Base-by-base conservation (phyloP, 2,797 vertebrate species). In the Rhadinocentrus ornatus region DNA sequence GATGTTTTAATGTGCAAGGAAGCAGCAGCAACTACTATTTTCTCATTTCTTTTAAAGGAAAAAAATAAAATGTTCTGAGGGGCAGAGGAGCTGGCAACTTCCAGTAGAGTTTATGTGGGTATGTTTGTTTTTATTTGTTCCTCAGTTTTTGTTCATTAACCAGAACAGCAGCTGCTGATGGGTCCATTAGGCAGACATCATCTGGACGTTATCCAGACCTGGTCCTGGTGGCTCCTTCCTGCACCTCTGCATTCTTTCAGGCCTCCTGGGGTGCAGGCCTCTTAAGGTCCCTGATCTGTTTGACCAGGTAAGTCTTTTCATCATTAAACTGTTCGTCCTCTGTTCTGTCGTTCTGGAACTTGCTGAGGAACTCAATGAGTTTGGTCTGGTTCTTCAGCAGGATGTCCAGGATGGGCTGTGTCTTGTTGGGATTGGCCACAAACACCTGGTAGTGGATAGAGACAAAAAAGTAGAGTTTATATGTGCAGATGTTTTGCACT, bases 201-300 rank as follows among this genome's bases (percentile, higher is more conserved):
- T 75, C 86, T 75, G 79, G 86, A 39, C 58, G 77, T 11, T 16
- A 62, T 83, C 88, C 86, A 85, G 86, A 86, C 73, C 63, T 82
- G 91, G 81, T 83, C 79, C 82, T 82, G 77, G 78, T 72, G 88
- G 78, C 86, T 81, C 82, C 75, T n/a, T 75, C 59, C n/a, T 56
- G 65, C 52, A 32, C 72, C 31, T 62, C 55, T 9, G 57, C 44
- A 10, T 39, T 3, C 12, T 20, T 54, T 41, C 94, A 98, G 92
- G 97, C 96, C 89, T 98, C 97, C 92, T 97, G 96, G 76, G 97
- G 96, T 54, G 94, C 93, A 69, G 97, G 96, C 96, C 96, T 96
- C 95, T 98, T 98, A 92, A 98, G 95, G 95, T 98, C 97, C 94
- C 96, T 94, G 94, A 98, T 98, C 95, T 98, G 97, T 96, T 98